Conservation (phyloP, 2,113 vertebrate genomes). For the Corvus hawaiiensis region DNA sequence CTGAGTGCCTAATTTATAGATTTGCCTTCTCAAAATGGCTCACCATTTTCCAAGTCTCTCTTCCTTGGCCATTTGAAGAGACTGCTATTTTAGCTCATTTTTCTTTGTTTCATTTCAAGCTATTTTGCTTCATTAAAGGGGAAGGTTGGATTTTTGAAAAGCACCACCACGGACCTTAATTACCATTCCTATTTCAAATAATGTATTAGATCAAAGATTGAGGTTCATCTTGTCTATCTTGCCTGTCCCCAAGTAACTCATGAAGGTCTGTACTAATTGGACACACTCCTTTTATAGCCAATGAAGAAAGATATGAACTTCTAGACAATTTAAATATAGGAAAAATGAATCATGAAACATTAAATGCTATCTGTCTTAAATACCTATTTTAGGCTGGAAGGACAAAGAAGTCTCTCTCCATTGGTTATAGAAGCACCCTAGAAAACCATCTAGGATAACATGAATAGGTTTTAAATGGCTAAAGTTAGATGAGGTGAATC, state of each 20-base stretch:
- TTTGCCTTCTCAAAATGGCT: not conserved
- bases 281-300: not conserved
- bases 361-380: constrained; percentile 25
- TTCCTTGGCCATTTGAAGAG: not conserved
- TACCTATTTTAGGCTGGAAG: not conserved
- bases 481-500: not conserved
- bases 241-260: constrained; percentile 3
- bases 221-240: constrained; percentile 14
- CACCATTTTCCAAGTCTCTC: not conserved
- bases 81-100: not conserved
- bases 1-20: not conserved
- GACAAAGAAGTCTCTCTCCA: not conserved
- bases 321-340: constrained; percentile 36
- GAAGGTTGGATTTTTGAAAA: constrained; percentile 2
- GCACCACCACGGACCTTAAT: not conserved
- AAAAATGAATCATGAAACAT: constrained; percentile 43
- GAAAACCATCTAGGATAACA: not conserved
- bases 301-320: not conserved
- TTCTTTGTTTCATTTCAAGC: not conserved
- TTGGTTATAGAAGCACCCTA: not conserved
- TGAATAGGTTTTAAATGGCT: not conserved
- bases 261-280: constrained; percentile 24
- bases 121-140: constrained; percentile 2
- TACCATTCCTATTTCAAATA: constrained; percentile 18
- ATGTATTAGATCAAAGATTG: not conserved